Evolutionary conservation across 2,888 invertebrate species (phyloP).

Genomic region (Oligia latruncula): DNA sequence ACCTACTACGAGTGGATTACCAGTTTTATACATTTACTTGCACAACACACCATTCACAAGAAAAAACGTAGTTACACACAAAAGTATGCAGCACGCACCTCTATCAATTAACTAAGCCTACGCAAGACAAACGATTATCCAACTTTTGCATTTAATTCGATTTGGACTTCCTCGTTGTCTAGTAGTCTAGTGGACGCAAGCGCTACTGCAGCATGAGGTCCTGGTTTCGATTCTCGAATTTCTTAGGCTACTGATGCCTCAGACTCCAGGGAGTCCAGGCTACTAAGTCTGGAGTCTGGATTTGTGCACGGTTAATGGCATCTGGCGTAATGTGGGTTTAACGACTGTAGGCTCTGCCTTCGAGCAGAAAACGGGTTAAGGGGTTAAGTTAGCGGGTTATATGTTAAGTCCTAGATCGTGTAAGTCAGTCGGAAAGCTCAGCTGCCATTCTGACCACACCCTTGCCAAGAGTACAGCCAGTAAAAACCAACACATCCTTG

Average conservation of each 20-base stretch:
- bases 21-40: conserved; percentile 29
- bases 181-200: neutral
- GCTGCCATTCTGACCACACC: too few relatives aligned
- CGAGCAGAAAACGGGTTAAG: neutral
- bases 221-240: neutral
- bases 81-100: neutral
- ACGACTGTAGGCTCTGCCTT: neutral
- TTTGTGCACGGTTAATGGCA: neutral
- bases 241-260: neutral
- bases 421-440: neutral
- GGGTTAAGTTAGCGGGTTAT: too few relatives aligned
- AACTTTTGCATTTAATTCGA: neutral
- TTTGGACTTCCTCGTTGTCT: neutral
- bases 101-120: neutral
- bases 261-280: neutral
- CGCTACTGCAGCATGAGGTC: neutral
- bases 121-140: neutral
- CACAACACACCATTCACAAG: conserved; percentile 26
- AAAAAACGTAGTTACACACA: conserved; percentile 9
- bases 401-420: neutral
- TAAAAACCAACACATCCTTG: neutral
- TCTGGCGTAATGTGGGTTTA: neutral
- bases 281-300: too few relatives aligned
- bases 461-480: too few relatives aligned
- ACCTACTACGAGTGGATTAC: conserved; percentile 9